A percentile compares a stretch with the other conserved stretches of the same genome.
These are phyloP conservation scores for Xestia rhomboidea DNA, from an alignment of 2,888 invertebrate species.

Conservation along the genomic window DNA sequence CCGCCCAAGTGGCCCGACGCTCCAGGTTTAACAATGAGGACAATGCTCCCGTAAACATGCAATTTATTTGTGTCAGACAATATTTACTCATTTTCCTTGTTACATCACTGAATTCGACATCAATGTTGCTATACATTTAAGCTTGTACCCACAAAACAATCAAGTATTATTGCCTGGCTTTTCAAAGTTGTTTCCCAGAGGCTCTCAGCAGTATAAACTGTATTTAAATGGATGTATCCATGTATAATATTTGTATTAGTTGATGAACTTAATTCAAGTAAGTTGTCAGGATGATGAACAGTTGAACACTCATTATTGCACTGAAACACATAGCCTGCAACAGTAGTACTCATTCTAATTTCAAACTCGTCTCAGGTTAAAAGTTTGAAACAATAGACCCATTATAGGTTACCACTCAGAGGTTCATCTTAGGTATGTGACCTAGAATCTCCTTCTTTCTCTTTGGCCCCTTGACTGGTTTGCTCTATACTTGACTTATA, in stretches of 20 bases:
- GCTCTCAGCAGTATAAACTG: not conserved
- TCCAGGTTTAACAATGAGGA: not conserved
- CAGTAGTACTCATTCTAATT: not conserved
- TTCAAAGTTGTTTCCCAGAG: not conserved
- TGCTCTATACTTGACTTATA: no score
- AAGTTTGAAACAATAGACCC: not conserved
- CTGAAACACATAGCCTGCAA: not conserved
- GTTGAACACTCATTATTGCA: not conserved
- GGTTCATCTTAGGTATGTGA: not conserved
- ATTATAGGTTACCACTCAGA: not conserved
- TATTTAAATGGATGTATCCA: not conserved
- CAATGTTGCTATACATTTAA: not conserved
- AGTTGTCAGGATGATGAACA: not conserved
- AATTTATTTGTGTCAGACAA: not conserved
- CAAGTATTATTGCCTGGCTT: not conserved
- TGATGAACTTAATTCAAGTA: not conserved
- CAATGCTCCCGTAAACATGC: not conserved
- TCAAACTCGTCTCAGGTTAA: not conserved
- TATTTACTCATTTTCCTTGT: slow-evolving; percentile 20
- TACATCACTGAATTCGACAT: not conserved
- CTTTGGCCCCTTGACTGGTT: not conserved
- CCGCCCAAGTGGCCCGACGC: not conserved
- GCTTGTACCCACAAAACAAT: not conserved
- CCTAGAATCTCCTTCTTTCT: not conserved
- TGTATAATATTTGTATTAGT: not conserved